A percentile compares a stretch with the other conserved stretches of the same genome.
Conservation (phyloP, 1,140 invertebrate species). For the Drosophila pseudoobscura region DNA sequence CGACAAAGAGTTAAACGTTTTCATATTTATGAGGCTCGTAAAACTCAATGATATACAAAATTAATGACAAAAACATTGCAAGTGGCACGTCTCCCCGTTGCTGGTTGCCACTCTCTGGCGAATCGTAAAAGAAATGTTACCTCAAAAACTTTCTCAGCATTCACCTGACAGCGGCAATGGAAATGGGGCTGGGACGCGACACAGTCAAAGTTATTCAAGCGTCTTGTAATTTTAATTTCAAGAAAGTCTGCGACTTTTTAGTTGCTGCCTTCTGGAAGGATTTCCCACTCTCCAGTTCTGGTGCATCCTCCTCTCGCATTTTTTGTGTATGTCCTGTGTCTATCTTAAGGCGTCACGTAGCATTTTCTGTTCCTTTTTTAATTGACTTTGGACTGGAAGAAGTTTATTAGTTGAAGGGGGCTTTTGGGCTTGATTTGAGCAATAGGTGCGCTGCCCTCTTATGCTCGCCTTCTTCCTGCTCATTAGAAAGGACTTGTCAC, state of each 20-base stretch:
- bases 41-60: slow-evolving; percentile 83
- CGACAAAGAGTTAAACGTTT: slow-evolving; percentile 80
- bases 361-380: slow-evolving; percentile 72
- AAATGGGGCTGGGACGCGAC: not conserved
- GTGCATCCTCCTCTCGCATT: slow-evolving; percentile 1
- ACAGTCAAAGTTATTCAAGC: slow-evolving; percentile 53
- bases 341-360: slow-evolving; percentile 70
- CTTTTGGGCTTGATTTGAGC: slow-evolving; percentile 60
- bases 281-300: slow-evolving; percentile 19
- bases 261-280: slow-evolving; percentile 49
- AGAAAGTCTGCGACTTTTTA: slow-evolving; percentile 72
- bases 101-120: slow-evolving; percentile 60
- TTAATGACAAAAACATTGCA: slow-evolving; percentile 77
- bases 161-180: slow-evolving; percentile 39
- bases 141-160: slow-evolving; percentile 69
- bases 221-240: slow-evolving; percentile 81
- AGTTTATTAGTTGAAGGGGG: slow-evolving; percentile 66
- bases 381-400: slow-evolving; percentile 69
- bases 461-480: slow-evolving; percentile 44
- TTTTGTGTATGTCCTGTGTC: slow-evolving; percentile 21
- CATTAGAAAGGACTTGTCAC: slow-evolving; percentile 78
- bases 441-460: slow-evolving; percentile 48
- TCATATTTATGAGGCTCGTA: slow-evolving; percentile 82
- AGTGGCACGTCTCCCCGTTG: slow-evolving; percentile 57
- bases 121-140: slow-evolving; percentile 80